These are phyloP conservation scores for Drosophila orena DNA, from an alignment of 1,140 invertebrate species.

Conservation along the genomic window DNA sequence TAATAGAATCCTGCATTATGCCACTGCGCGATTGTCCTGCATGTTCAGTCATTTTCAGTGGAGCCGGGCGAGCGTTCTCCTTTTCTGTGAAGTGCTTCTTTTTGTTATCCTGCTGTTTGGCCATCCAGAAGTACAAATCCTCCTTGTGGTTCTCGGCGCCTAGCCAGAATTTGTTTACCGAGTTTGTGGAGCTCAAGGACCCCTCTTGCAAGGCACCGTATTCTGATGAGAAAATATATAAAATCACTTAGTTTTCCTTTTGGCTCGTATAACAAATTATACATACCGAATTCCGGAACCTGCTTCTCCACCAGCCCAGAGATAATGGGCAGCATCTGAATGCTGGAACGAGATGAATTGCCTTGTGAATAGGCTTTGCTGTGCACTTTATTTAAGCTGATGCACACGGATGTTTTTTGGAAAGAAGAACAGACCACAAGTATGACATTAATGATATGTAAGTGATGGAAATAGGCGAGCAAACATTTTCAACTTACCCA, in stretches of 20 bases:
- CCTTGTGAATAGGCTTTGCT: conserved; percentile 83
- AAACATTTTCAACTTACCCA: conserved; percentile 66
- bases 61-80: conserved; percentile 61
- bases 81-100: conserved; percentile 71
- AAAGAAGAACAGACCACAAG: conserved; percentile 51
- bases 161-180: conserved; percentile 86
- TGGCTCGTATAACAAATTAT: neutral
- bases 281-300: conserved; percentile 77
- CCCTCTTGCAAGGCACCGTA: conserved; percentile 91
- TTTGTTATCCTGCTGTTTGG: conserved; percentile 92
- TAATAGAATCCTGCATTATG: conserved; percentile 92
- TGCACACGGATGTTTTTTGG: conserved; percentile 11
- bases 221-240: conserved; percentile 84
- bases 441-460: conserved; percentile 25
- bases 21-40: conserved; percentile 52
- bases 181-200: conserved; percentile 85
- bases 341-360: conserved; percentile 84
- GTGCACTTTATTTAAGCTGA: conserved; percentile 69
- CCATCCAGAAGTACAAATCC: conserved; percentile 98
- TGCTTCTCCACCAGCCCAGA: conserved; percentile 84
- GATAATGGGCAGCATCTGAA: conserved; percentile 85
- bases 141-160: conserved; percentile 87
- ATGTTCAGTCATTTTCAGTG: conserved; percentile 63
- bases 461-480: conserved; percentile 24
- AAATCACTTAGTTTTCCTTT: neutral